Percentiles rank a stretch among this genome's conserved stretches.
phyloP scores from a whole-genome alignment of 2,888 invertebrate species.

The Mesopsocus fuscifrons region DNA sequence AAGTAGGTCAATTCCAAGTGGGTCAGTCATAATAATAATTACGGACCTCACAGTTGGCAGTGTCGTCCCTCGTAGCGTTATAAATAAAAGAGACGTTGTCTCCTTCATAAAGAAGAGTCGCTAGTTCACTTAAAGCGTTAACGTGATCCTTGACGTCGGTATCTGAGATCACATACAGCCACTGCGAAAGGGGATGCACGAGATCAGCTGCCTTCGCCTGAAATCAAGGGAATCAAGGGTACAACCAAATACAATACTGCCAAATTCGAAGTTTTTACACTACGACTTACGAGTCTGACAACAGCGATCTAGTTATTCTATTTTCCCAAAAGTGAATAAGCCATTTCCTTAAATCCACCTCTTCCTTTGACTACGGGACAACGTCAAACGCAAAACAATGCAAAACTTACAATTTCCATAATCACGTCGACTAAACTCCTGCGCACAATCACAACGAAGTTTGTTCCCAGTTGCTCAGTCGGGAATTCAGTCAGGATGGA shows the following conservation, averaged over 20 bases:
- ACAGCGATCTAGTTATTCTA: no score
- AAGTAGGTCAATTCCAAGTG: no score
- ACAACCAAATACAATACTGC: conserved; percentile 7
- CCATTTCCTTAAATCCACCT: no score
- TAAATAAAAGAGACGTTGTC: conserved; percentile 63
- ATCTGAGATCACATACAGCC: conserved; percentile 61
- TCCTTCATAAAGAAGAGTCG: conserved; percentile 46
- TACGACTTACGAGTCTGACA: no score
- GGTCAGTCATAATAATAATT: no score
- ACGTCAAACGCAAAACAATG: no score
- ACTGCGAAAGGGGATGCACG: conserved; percentile 53
- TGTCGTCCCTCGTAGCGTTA: conserved; percentile 34
- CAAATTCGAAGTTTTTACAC: no score
- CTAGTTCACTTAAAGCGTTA: conserved; percentile 34
- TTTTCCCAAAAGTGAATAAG: no score
- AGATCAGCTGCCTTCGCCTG: conserved; percentile 42
- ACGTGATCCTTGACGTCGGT: conserved; percentile 27
- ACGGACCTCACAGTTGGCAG: neutral
- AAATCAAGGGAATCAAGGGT: conserved; percentile 8
- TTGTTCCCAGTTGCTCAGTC: conserved; percentile 22
- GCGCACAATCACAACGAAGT: conserved; percentile 37
- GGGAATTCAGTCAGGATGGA: conserved; percentile 22
- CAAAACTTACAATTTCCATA: conserved; percentile 35
- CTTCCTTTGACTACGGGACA: no score
- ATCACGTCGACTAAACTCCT: conserved; percentile 39